Evolutionary conservation across 1,140 invertebrate genomes (phyloP), one percentile per base, ranked within the genome.

Genomic region (Varroa destructor): DNA sequence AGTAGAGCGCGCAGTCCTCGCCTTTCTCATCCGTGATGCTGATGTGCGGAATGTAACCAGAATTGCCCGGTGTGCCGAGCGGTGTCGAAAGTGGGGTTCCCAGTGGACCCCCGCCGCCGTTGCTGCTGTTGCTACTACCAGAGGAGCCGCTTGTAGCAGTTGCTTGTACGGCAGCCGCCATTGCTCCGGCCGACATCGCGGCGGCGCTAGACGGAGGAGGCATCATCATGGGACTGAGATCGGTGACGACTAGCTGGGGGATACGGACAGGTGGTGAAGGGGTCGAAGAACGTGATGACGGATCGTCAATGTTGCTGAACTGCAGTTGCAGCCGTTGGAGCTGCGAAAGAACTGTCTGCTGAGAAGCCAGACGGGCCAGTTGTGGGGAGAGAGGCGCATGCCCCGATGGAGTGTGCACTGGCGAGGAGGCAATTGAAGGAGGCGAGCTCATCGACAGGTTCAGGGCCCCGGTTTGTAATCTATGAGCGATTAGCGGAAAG

Each of bases 1-100:
- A 73, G 51, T 43, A 70, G 14, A 72, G 78, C 0, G 88, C 88
- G 0, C 89, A 85, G 79, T 89, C 88, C 37, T 87, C 88, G n/a
- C 89, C 89, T 54, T 88, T 81, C 73, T 90, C 89, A 78, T 94
- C 91, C 0, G 91, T 93, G 3, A 93, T 84, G 75, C 89, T 91
- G 74, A 94, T 94, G 80, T 92, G 90, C 0, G 91, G 90, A 67
- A 67, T 67, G 37, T 67, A 67, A 43, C 14, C 61, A 43, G 61
- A 67, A 51, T 43, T 54, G 56, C 6, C 72, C 25, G 73, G 51
- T 58, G 71, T 71, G 64, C 56, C 72, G 72, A 71, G 74, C 46
- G 46, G 46, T 8, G 46, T 51, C 46, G 46, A 51, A 8, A 51
- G 46, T 8, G 46, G 46, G 4, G 46, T 51, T 51, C 46, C 46